Evolutionary conservation across 2,797 vertebrate genomes (phyloP), one percentile per base, ranked within the genome.

Genomic region (Halcyon smyrnensis): DNA sequence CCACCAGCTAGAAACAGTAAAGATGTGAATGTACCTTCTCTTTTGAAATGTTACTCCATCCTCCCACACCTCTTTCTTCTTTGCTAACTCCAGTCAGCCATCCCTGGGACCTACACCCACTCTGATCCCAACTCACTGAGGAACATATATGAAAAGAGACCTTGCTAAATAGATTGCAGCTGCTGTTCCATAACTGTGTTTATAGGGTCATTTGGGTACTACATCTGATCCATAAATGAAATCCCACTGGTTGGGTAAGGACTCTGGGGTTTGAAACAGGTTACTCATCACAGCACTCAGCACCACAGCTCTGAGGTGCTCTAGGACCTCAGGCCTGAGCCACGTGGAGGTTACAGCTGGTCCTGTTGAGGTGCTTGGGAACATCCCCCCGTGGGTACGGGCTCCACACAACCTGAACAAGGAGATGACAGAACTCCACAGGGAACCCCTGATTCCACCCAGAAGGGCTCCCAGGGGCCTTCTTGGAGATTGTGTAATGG

Each of bases 381-480:
- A 36, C 62, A 25, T 7, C 4, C 24, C 21, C 4, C 27, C 1
- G 1, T 32, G 15, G 34, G 46, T 14, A 36, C 13, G 41, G 28
- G 54, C 68, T 53, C 25, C 79, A 65, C 16, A 28, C 32, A 73
- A 9, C 12, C 30, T 11, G 60, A 87, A 24, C 0, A 2, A 50
- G n/a, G 14, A 34, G 57, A 43, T 6, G 28, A 45, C 54, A 50
- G 64, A 56, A 25, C 11, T 43, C 34, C 30, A 34, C 30, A 9
- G 7, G 32, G 15, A 8, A 46, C n/a, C 23, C 24, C 20, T 8
- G 10, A 34, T 37, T 45, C 39, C 23, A 50, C 3, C 25, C 53
- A 30, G 30, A 15, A 6, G 19, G 68, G 43, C 19, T 43, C 41
- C 71, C 2, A 0, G 1, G 20, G 46, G 12, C 45, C 39, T 43